phyloP scores from a whole-genome alignment of 2,888 invertebrate species.

The Apodemia zela region DNA sequence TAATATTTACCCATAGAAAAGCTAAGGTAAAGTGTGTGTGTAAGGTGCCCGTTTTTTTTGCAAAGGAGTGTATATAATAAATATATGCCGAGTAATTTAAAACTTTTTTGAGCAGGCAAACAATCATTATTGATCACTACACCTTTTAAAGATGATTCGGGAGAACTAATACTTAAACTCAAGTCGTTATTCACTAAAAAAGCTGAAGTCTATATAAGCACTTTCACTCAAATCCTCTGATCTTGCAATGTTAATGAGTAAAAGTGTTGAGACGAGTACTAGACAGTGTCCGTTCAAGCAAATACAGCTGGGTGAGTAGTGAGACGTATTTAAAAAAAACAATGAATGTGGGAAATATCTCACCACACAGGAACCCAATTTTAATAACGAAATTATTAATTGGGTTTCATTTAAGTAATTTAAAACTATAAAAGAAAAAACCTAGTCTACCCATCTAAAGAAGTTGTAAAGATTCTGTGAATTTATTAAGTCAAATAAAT shows the following conservation, averaged over 20 bases:
- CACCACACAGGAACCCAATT: background rate
- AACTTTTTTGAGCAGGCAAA: no score
- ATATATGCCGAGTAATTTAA: no score
- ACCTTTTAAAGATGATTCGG: conserved; percentile 33
- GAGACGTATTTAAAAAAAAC: conserved; percentile 27
- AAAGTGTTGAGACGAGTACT: background rate
- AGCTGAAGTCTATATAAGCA: background rate
- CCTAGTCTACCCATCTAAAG: conserved; percentile 30
- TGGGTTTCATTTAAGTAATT: conserved; percentile 30
- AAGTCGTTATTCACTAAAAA: conserved; percentile 1
- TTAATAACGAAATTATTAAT: conserved; percentile 17
- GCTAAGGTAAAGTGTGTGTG: no score
- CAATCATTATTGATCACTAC: conserved; percentile 33
- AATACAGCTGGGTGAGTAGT: conserved; percentile 33
- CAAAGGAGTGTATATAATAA: no score
- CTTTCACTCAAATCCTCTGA: conserved; percentile 21
- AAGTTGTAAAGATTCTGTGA: conserved; percentile 31
- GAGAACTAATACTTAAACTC: conserved; percentile 21
- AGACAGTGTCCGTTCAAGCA: conserved; percentile 30
- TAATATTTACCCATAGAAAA: no score
- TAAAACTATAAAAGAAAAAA: conserved; percentile 25
- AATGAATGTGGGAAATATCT: conserved; percentile 22
- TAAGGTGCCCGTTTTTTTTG: no score
- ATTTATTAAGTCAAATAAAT: conserved; percentile 30
- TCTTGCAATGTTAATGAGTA: background rate